A percentile compares a stretch with the other conserved stretches of the same genome.
Conservation (phyloP, 2,113 vertebrate species). For the Chionodraco myersi region DNA sequence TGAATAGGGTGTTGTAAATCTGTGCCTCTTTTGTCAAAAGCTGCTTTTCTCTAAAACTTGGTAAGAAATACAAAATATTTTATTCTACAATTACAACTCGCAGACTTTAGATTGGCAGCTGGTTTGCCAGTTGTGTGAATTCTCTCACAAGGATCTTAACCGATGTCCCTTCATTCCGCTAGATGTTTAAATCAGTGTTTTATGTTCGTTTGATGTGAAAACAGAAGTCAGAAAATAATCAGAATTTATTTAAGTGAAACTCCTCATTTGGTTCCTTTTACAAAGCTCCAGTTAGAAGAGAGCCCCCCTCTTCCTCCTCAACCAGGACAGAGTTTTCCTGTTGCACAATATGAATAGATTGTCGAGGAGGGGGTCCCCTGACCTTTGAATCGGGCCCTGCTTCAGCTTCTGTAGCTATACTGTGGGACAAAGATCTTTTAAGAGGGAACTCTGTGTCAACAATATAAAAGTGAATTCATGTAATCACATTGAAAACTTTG, state of each 20-base stretch:
- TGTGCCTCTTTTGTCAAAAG: constrained; percentile 70
- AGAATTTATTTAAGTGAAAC: constrained; percentile 11
- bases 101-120: constrained; percentile 69
- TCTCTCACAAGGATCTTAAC: constrained; percentile 32
- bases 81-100: constrained; percentile 30
- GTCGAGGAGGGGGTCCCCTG: constrained; percentile 1
- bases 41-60: constrained; percentile 59
- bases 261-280: constrained; percentile 1
- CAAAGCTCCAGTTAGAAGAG: constrained; percentile 15
- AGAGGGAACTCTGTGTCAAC: constrained; percentile 13
- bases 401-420: constrained; percentile 33
- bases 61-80: constrained; percentile 28
- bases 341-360: not conserved
- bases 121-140: constrained; percentile 70
- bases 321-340: constrained; percentile 11
- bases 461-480: constrained; percentile 29
- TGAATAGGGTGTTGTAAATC: constrained; percentile 69
- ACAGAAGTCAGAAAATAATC: constrained; percentile 4
- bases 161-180: constrained; percentile 17
- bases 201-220: constrained; percentile 30
- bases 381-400: constrained; percentile 48
- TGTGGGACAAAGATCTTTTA: constrained; percentile 18
- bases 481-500: not conserved
- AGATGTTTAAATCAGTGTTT: constrained; percentile 60
- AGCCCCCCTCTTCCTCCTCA: not conserved